A percentile compares a stretch with the other conserved stretches of the same genome.
Conservation (phyloP, 2,797 vertebrate genomes). For the Heterohyrax brucei region DNA sequence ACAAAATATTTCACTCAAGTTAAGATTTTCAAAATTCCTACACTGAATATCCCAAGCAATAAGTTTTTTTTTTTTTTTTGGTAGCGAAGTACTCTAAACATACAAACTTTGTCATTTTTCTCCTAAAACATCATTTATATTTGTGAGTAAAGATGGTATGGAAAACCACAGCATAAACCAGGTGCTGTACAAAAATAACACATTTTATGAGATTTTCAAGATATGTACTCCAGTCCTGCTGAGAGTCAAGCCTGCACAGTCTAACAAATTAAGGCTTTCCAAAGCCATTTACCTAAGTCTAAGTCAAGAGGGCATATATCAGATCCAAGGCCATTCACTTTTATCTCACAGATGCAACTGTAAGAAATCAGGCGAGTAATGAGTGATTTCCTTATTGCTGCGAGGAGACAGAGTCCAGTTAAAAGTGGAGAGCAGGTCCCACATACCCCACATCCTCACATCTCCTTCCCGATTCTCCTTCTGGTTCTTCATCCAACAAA, state of each 20-base stretch:
- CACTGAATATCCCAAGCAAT: conserved; percentile 11
- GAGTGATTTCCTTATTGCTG: conserved; percentile 13
- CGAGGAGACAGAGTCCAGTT: conserved; percentile 9
- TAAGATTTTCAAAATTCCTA: conserved; percentile 34
- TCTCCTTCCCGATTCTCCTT: conserved; percentile 9
- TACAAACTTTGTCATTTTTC: not conserved
- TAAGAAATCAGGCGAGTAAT: not conserved
- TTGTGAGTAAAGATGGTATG: conserved; percentile 16
- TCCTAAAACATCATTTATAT: conserved; percentile 37
- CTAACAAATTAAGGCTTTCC: conserved; percentile 57
- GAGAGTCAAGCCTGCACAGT: not conserved
- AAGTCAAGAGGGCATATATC: not conserved
- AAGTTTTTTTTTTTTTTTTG: not conserved
- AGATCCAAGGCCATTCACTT: conserved; percentile 11
- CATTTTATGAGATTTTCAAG: conserved; percentile 23
- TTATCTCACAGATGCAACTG: not conserved
- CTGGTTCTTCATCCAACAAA: not conserved
- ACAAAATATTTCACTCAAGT: conserved; percentile 70
- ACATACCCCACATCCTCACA: too few relatives aligned
- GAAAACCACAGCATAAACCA: conserved; percentile 67
- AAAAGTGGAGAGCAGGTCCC: conserved; percentile 9
- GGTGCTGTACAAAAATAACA: conserved; percentile 34
- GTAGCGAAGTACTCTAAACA: conserved; percentile 46
- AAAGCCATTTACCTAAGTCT: conserved; percentile 52
- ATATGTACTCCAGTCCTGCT: not conserved